These are phyloP conservation scores for Centropus unirufus DNA, from an alignment of 2,113 vertebrate species.

Conservation along the genomic window DNA sequence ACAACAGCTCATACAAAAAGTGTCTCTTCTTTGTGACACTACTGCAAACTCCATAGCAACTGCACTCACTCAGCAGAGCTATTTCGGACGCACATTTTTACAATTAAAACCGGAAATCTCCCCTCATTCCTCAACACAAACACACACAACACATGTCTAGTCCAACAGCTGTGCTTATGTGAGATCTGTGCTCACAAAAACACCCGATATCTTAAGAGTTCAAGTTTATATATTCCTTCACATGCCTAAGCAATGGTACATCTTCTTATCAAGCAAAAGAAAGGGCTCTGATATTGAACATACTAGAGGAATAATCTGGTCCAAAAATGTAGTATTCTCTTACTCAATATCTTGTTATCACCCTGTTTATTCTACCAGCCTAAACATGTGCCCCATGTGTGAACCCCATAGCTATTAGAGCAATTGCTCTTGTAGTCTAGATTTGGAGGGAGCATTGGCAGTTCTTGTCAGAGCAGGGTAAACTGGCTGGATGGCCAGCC, in stretches of 20 bases:
- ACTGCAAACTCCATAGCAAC: background rate
- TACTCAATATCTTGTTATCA: background rate
- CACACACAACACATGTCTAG: background rate
- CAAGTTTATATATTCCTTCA: background rate
- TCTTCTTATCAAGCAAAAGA: background rate
- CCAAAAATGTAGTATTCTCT: background rate
- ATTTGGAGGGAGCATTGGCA: background rate
- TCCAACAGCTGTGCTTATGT: background rate
- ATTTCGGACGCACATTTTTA: background rate
- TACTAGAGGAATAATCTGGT: background rate
- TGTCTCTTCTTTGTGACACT: background rate
- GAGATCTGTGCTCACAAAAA: background rate
- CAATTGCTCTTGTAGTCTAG: background rate
- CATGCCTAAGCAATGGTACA: background rate
- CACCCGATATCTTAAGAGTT: background rate
- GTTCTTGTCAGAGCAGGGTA: background rate
- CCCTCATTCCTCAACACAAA: background rate
- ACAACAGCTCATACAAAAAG: background rate
- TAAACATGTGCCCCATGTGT: rapidly evolving
- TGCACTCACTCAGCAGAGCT: background rate
- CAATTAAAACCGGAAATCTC: background rate
- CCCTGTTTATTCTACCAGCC: background rate
- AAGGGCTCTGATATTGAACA: background rate
- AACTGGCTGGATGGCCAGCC: too few species aligned
- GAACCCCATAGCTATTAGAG: background rate